These are phyloP conservation scores for Sitta carolinensis DNA, from an alignment of 2,797 vertebrate species.

Conservation along the genomic window DNA sequence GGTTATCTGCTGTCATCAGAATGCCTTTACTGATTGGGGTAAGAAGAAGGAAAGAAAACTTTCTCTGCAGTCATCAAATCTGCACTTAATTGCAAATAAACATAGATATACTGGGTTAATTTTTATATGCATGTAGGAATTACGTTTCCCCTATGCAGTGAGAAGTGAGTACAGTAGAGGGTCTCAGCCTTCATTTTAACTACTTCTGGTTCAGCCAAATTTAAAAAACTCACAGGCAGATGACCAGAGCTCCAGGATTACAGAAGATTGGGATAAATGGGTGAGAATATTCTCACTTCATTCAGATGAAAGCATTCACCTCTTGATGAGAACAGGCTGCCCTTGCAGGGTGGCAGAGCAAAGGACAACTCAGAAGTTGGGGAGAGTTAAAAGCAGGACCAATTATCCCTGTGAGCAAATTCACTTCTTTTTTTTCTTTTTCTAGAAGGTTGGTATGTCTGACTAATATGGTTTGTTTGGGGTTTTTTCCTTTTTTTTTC, in stretches of 20 bases:
- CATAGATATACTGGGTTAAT: not conserved
- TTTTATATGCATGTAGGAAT: not conserved
- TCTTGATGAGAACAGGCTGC: not conserved
- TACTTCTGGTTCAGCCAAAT: not conserved
- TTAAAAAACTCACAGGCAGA: not conserved
- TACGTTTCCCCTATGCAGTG: not conserved
- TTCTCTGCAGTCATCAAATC: not conserved
- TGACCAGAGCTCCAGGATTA: not conserved
- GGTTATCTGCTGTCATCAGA: not conserved
- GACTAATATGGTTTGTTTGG: not conserved
- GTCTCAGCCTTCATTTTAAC: not conserved
- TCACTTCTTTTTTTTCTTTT: too few relatives aligned
- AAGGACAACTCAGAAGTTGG: not conserved
- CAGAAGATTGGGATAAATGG: not conserved
- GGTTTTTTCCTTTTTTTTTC: fast-evolving
- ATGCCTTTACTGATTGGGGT: not conserved
- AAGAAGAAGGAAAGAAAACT: not conserved
- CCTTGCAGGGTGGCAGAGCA: not conserved
- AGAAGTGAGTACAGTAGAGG: not conserved
- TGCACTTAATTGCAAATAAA: not conserved
- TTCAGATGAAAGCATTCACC: not conserved
- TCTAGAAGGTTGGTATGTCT: not conserved
- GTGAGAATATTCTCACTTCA: not conserved
- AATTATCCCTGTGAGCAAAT: not conserved
- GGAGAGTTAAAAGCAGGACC: not conserved